Percentiles rank a stretch among this genome's conserved stretches.
These are phyloP conservation scores for Apamea monoglypha DNA, from an alignment of 2,888 invertebrate genomes.

Conservation along the genomic window DNA sequence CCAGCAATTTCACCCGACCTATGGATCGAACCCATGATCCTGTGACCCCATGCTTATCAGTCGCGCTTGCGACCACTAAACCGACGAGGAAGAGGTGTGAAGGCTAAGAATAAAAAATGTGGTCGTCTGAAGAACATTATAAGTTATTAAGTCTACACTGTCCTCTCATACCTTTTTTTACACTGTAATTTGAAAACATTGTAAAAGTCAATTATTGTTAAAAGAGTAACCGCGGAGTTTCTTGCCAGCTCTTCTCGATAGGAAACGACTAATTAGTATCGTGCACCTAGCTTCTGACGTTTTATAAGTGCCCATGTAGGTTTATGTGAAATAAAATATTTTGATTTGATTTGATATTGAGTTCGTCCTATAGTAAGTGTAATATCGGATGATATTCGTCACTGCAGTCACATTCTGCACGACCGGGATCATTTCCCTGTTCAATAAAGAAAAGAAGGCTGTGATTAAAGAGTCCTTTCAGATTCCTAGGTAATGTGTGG, in stretches of 20 bases:
- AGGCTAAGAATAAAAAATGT: not conserved
- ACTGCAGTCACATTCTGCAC: not conserved
- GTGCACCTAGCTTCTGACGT: no score
- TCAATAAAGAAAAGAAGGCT: not conserved
- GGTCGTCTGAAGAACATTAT: not conserved
- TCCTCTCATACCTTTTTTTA: no score
- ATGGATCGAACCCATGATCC: not conserved
- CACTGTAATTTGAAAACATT: no score
- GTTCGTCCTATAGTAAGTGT: not conserved
- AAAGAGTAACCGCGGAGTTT: no score
- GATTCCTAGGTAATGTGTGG: not conserved
- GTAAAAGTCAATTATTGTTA: no score
- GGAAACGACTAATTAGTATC: no score
- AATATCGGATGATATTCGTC: not conserved
- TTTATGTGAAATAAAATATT: no score
- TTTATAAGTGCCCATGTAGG: no score
- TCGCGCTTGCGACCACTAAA: not conserved
- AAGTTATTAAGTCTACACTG: not conserved
- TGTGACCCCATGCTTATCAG: not conserved
- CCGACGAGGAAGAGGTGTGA: not conserved
- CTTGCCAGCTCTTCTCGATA: no score
- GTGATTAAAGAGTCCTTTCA: not conserved
- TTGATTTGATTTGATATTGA: no score
- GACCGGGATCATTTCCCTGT: not conserved
- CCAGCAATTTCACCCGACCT: not conserved